Base-by-base conservation (phyloP, 2,888 invertebrate species). In the Beris morrisii region DNA sequence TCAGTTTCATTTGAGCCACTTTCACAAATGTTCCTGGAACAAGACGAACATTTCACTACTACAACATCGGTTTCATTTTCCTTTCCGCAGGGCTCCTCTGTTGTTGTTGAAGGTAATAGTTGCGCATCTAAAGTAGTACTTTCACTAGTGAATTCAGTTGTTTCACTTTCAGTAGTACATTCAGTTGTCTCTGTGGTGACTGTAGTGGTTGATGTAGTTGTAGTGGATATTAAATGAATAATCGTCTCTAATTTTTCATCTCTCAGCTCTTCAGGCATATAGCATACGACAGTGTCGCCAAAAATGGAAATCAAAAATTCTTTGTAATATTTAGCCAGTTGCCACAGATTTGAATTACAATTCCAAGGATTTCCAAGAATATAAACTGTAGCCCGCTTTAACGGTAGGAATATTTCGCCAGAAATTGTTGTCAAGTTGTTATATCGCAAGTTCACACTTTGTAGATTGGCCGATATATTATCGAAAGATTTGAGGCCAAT, bases 51-150 rank as follows among this genome's bases (percentile, higher is more conserved):
- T 7, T 7, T 7, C 6, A 22, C 48, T 22, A 22, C 22, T 13
- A 22, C 4, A 15, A 15, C 12, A 7, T 12, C 48, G 7, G 6
- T 12, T 7, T 13, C 13, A 48, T 12, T 12, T 50, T 46, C 7
- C 22, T 22, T 22, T 22, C 22, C 22, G 22, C 22, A 22, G 22
- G 22, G 22, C 22, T 22, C 22, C 22, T 22, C 4, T 72, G 64
- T 1, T 70, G 69, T 7, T 11, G 13, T 50, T 12, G 11, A 13
- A 75, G 73, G 73, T 73, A 43, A 3, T 82, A 45, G 76, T 75
- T 74, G 4, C 0, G 50, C 50, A 9, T 31, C 9, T 61, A 7
- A 7, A 22, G 13, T 28, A 38, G 15, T 7, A 3, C 48, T 13
- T 5, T 38, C 38, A 9, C 9, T 7, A 7, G 13, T 28, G 50